Evolutionary conservation across 2,113 vertebrate species (phyloP).

Genomic region (Gymnarchus niloticus): DNA sequence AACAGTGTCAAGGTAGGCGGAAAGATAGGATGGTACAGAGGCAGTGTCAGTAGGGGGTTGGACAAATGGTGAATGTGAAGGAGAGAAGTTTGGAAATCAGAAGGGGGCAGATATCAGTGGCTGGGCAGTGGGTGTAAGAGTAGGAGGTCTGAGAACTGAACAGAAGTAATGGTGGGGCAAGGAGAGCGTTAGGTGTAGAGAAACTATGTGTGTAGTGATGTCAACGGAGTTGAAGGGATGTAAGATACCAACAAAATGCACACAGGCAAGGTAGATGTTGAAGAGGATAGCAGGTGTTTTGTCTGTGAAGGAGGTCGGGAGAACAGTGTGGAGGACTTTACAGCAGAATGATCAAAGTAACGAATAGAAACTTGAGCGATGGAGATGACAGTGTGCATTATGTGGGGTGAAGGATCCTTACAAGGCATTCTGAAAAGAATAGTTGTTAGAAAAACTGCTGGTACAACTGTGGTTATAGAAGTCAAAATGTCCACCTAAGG

Average conservation of each 20-base stretch:
- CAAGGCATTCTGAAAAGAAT: neutral
- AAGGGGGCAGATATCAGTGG: neutral
- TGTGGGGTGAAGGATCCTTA: too few species aligned
- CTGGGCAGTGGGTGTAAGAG: neutral
- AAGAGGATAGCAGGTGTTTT: neutral
- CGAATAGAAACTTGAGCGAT: neutral
- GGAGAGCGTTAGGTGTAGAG: neutral
- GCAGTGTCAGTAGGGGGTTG: neutral
- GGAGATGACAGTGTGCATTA: neutral
- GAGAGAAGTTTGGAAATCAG: neutral
- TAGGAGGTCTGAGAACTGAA: neutral
- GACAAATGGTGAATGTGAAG: neutral
- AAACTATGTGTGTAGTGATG: neutral
- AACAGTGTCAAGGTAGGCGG: neutral
- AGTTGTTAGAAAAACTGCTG: neutral
- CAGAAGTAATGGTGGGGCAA: neutral
- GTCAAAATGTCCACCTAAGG: neutral
- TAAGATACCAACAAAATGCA: neutral
- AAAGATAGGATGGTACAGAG: too few species aligned
- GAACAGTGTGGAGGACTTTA: neutral
- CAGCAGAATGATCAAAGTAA: neutral
- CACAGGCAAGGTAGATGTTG: neutral
- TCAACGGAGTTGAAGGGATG: neutral
- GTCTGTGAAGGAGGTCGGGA: neutral
- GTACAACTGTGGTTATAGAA: neutral